These are phyloP conservation scores for Furnarius figulus DNA, from an alignment of 2,113 vertebrate genomes.

Conservation along the genomic window DNA sequence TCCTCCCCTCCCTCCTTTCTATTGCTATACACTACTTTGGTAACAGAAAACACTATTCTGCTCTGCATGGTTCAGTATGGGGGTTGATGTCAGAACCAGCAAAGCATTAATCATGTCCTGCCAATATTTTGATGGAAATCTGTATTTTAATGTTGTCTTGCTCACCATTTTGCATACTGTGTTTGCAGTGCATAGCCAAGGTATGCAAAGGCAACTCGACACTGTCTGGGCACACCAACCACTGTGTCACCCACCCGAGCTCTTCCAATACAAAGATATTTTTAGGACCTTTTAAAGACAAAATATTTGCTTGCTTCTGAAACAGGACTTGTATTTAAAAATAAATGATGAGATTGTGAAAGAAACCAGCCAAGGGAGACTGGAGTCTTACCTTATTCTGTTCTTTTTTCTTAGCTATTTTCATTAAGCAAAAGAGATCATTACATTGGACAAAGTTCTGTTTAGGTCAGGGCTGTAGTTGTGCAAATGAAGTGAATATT, in stretches of 20 bases:
- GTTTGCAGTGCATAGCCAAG: neutral
- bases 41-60: neutral
- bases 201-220: neutral
- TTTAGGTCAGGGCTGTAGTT: neutral
- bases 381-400: neutral
- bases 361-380: neutral
- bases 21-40: neutral
- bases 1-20: neutral
- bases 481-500: neutral
- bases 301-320: neutral
- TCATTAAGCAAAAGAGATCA: neutral
- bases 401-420: neutral
- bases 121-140: neutral
- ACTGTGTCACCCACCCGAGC: accelerated
- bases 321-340: slow-evolving; percentile 6
- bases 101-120: neutral
- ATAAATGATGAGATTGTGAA: slow-evolving; percentile 21
- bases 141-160: neutral
- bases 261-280: neutral
- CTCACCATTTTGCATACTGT: neutral
- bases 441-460: neutral
- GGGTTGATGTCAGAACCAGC: neutral
- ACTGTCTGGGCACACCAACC: neutral
- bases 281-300: slow-evolving; percentile 2
- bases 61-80: neutral